Base-by-base conservation (phyloP, 2,797 vertebrate genomes). In the Sebastes steindachneri region DNA sequence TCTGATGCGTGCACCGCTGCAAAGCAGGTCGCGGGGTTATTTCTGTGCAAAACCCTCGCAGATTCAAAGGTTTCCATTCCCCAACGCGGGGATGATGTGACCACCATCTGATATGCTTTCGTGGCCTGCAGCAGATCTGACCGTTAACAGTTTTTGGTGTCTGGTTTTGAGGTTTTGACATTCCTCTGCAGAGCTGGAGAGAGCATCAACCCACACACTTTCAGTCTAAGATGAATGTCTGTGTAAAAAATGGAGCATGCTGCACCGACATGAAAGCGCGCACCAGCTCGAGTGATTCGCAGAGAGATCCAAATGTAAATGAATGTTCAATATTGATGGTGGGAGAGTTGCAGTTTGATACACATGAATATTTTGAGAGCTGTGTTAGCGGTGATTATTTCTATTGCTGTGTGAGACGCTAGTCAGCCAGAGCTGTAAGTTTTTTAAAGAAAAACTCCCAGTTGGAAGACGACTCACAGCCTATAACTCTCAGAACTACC, bases 171-270 rank as follows among this genome's bases (percentile, higher is more conserved):
- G 87, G 82, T 86, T 92, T 89, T 77, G 69, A 80, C 68, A 57
- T 66, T 66, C 35, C 15, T 65, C 55, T 85, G 86, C 79, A 84
- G 80, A 85, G 33, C 23, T 48, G 57, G 31, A 75, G 51, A 79
- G 57, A 77, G 57, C 68, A 9, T 81, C 88, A 48, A 84, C 93
- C 89, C 88, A 90, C 92, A 73, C 90, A 87, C 64, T 89, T 79
- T 90, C 81, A 84, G 71, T 85, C 55, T 11, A 31, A 75, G 63
- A 80, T 74, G 51, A 85, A 54, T 64, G 68, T 73, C 81, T 55
- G 65, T 75, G 58, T 72, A 68, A 58, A 19, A 80, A 77, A 62
- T 48, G 9, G 55, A 54, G 51, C 63, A 66, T 19, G 45, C 48
- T 69, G 67, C 64, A 68, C 64, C 35, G 17, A 25, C 69, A 71